Conservation (phyloP, 2,888 invertebrate species). For the Chrysolina americana region DNA sequence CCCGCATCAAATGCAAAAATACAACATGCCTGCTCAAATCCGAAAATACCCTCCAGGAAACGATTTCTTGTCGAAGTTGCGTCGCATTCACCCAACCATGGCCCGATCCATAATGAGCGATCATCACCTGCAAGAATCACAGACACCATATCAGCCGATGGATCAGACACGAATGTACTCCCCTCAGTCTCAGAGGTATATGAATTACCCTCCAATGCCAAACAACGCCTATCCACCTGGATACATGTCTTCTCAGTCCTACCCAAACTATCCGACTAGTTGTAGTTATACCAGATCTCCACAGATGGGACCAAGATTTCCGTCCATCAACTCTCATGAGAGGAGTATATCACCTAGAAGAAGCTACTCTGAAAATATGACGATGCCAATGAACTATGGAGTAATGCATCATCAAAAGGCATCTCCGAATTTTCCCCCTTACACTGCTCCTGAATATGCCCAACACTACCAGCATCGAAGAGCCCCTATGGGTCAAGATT, state of each 20-base stretch:
- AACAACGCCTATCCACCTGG: constrained; percentile 47
- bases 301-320: constrained; percentile 53
- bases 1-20: constrained; percentile 52
- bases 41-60: constrained; percentile 56
- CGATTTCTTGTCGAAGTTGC: constrained; percentile 63
- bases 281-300: constrained; percentile 51
- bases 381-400: constrained; percentile 56
- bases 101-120: constrained; percentile 65
- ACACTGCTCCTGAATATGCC: constrained; percentile 59
- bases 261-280: constrained; percentile 47
- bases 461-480: constrained; percentile 63
- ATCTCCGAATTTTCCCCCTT: constrained; percentile 59
- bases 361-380: constrained; percentile 57
- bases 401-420: constrained; percentile 58
- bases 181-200: constrained; percentile 58
- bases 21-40: constrained; percentile 53
- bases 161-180: constrained; percentile 61
- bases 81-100: constrained; percentile 63
- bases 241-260: constrained; percentile 41
- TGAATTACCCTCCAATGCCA: constrained; percentile 52
- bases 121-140: constrained; percentile 62
- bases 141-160: constrained; percentile 55
- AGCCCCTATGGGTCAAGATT: constrained; percentile 50
- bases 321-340: constrained; percentile 54
- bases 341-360: constrained; percentile 62